A percentile compares a stretch with the other conserved stretches of the same genome.
These are phyloP conservation scores for Epicauta chinensis DNA, from an alignment of 1,140 invertebrate species.

Conservation along the genomic window DNA sequence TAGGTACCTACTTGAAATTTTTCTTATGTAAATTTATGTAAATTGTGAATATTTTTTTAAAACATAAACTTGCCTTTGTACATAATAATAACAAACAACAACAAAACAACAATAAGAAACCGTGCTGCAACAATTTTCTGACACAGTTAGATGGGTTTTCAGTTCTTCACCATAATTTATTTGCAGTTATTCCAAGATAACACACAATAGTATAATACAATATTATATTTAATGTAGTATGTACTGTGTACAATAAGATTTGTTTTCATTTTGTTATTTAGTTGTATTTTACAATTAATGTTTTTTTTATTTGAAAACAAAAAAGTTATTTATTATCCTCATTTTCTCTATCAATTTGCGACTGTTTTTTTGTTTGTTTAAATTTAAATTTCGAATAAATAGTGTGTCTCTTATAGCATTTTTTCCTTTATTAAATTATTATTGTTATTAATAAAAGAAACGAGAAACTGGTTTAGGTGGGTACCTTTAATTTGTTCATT, in stretches of 20 bases:
- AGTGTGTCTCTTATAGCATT: not conserved
- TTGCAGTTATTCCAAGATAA: slow-evolving; percentile 16
- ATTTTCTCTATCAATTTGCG: slow-evolving; percentile 2
- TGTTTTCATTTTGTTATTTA: slow-evolving; percentile 28
- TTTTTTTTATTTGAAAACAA: too few relatives aligned
- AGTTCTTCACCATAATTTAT: not conserved
- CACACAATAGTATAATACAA: slow-evolving; percentile 30
- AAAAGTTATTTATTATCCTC: slow-evolving; percentile 18
- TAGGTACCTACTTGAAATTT: slow-evolving; percentile 27
- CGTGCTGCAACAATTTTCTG: not conserved
- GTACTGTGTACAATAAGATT: slow-evolving; percentile 33
- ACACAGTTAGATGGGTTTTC: not conserved
- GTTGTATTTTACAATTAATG: slow-evolving; percentile 17
- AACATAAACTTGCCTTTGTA: slow-evolving; percentile 28
- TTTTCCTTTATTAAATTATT: not conserved
- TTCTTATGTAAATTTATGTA: slow-evolving; percentile 25
- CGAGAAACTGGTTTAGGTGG: slow-evolving; percentile 22
- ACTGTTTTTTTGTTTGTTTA: slow-evolving; percentile 1
- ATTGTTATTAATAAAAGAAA: not conserved
- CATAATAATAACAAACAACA: slow-evolving; percentile 19
- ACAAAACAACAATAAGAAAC: too few relatives aligned
- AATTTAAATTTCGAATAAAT: slow-evolving; percentile 15
- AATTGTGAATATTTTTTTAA: slow-evolving; percentile 29
- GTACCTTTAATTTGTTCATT: slow-evolving; percentile 16
- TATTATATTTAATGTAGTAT: slow-evolving; percentile 30